phyloP scores from a whole-genome alignment of 2,113 vertebrate genomes.

The Scomber colias region DNA sequence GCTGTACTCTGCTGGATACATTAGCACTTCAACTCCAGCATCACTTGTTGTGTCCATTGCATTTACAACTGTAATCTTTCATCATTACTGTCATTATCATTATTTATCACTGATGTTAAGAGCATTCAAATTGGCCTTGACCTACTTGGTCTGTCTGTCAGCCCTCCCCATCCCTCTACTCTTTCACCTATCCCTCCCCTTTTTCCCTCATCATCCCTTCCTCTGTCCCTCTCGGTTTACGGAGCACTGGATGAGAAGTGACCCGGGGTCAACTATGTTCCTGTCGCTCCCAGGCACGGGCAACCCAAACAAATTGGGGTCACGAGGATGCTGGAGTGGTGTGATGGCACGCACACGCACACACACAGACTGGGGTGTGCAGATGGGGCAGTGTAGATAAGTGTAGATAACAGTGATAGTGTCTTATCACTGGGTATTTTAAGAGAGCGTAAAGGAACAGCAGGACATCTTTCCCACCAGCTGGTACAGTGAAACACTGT shows the following conservation, averaged over 20 bases:
- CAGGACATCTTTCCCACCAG: constrained; percentile 16
- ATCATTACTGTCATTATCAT: constrained; percentile 43
- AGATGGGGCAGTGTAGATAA: constrained; percentile 22
- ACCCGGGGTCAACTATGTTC: constrained; percentile 67
- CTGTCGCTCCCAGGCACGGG: constrained; percentile 60
- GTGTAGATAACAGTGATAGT: constrained; percentile 28
- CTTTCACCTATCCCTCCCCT: constrained; percentile 40
- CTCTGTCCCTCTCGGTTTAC: constrained; percentile 60
- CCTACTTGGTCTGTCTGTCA: neutral
- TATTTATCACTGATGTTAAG: constrained; percentile 34
- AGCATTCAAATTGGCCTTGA: constrained; percentile 62
- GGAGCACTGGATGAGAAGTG: constrained; percentile 65
- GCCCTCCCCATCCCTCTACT: neutral
- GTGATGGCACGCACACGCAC: constrained; percentile 32
- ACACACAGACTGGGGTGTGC: neutral
- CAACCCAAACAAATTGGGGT: constrained; percentile 78
- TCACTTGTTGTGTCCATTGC: constrained; percentile 17
- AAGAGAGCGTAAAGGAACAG: constrained; percentile 21
- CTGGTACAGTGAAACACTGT: constrained; percentile 10
- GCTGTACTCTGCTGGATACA: constrained; percentile 5
- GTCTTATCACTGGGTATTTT: constrained; percentile 23
- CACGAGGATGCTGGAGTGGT: constrained; percentile 43
- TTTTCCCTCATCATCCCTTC: constrained; percentile 38
- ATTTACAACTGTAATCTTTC: constrained; percentile 38
- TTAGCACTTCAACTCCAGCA: constrained; percentile 3